These are phyloP conservation scores for Ctenodactylus gundi DNA, from an alignment of 2,113 vertebrate genomes.

Conservation along the genomic window DNA sequence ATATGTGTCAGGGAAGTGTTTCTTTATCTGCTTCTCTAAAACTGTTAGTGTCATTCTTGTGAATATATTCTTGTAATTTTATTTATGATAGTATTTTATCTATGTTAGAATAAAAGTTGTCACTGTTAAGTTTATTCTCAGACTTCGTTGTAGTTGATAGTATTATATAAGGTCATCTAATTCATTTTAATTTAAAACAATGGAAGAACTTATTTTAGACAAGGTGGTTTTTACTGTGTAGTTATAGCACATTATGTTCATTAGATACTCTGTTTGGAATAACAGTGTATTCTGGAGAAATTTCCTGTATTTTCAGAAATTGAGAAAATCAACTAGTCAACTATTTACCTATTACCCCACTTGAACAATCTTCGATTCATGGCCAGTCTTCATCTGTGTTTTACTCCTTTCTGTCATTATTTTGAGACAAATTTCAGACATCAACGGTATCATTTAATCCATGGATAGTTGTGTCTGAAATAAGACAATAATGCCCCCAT, in stretches of 20 bases:
- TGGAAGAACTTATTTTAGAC: conserved; percentile 44
- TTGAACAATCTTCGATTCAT: conserved; percentile 30
- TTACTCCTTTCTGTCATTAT: not conserved
- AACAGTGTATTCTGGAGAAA: not conserved
- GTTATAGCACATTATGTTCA: conserved; percentile 21
- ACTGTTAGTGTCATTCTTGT: conserved; percentile 37
- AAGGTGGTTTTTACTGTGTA: conserved; percentile 24
- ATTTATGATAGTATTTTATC: conserved; percentile 37
- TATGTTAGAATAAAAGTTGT: conserved; percentile 43
- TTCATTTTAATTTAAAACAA: conserved; percentile 36
- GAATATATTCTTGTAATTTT: conserved; percentile 1
- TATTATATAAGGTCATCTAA: conserved; percentile 40
- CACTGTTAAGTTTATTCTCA: conserved; percentile 46
- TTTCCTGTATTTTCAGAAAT: conserved; percentile 17
- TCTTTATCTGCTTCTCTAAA: conserved; percentile 19
- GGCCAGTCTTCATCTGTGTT: conserved; percentile 9
- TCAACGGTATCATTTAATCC: conserved; percentile 21
- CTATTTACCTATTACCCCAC: not conserved
- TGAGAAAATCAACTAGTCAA: conserved; percentile 11
- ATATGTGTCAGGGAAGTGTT: no score
- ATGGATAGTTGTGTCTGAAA: not conserved
- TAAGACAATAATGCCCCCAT: not conserved
- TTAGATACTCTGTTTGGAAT: not conserved
- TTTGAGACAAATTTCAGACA: conserved; percentile 42
- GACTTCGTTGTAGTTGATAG: conserved; percentile 32